A percentile compares a stretch with the other conserved stretches of the same genome.
Conservation (phyloP, 2,113 vertebrate genomes). For the Corythoichthys intestinalis region DNA sequence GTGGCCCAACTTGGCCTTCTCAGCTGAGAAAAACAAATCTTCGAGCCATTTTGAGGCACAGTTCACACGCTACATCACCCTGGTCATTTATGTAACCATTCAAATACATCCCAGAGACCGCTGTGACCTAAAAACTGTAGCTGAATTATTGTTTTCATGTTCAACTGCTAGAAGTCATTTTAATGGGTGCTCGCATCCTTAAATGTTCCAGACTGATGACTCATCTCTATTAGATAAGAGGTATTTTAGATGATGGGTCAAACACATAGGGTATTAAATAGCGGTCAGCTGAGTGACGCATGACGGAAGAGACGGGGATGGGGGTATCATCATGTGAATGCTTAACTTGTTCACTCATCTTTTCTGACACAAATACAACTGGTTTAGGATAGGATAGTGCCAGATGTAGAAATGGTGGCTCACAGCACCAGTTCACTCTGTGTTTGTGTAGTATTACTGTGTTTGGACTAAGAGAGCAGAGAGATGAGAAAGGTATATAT, state of each 20-base stretch:
- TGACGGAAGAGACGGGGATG: not conserved
- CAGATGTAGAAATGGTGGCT: not conserved
- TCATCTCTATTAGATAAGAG: not conserved
- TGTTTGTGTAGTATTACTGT: conserved; percentile 4
- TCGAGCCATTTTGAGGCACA: conserved; percentile 30
- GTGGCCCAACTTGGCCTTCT: conserved; percentile 47
- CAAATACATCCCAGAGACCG: conserved; percentile 38
- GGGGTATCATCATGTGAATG: not conserved
- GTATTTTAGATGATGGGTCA: not conserved
- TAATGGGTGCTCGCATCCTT: conserved; percentile 2
- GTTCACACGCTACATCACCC: conserved; percentile 57
- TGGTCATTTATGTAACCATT: conserved; percentile 42
- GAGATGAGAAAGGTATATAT: conserved; percentile 18
- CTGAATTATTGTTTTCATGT: not conserved
- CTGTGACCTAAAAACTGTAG: conserved; percentile 4
- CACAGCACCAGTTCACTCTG: not conserved
- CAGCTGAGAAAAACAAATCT: conserved; percentile 52
- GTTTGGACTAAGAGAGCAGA: conserved; percentile 18
- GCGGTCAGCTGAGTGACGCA: conserved; percentile 11
- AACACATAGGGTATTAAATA: conserved; percentile 1
- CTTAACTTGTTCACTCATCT: conserved; percentile 4
- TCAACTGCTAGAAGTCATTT: not conserved
- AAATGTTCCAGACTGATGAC: not conserved
- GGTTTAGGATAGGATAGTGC: not conserved
- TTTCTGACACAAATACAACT: conserved; percentile 39